Evolutionary conservation across 2,888 invertebrate species (phyloP).

Genomic region (Microctonus brassicae): DNA sequence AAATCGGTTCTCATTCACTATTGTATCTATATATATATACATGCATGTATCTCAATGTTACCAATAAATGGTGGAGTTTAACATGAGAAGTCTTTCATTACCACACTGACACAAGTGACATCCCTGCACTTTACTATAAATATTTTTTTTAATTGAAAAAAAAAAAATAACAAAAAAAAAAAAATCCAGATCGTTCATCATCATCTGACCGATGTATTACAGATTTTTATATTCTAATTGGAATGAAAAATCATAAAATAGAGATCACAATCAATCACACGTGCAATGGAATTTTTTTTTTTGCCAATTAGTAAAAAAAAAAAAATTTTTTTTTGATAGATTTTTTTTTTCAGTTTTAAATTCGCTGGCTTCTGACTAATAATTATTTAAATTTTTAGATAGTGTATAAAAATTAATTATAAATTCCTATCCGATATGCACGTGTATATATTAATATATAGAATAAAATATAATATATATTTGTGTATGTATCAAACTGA

Average conservation of each 20-base stretch:
- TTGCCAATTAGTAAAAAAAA: neutral
- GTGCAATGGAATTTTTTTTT: neutral
- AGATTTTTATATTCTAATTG: neutral
- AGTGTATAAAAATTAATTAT: neutral
- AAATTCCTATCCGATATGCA: neutral
- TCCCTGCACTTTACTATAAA: too few relatives aligned
- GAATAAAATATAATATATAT: too few relatives aligned
- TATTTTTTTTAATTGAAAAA: neutral
- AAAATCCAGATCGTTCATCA: constrained; percentile 58
- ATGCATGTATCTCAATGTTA: neutral
- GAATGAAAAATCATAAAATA: neutral
- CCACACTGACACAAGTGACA: too few relatives aligned
- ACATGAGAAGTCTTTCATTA: constrained; percentile 13
- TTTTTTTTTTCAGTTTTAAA: too few relatives aligned
- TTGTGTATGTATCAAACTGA: neutral
- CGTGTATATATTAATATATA: too few relatives aligned
- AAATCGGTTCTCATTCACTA: constrained; percentile 9
- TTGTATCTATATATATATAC: neutral
- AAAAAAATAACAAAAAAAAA: too few relatives aligned
- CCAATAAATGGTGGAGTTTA: constrained; percentile 26
- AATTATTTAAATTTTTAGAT: too few relatives aligned
- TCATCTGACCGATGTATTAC: constrained; percentile 57
- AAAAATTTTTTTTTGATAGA: neutral
- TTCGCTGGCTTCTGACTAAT: too few relatives aligned
- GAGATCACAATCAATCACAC: neutral